Conservation (phyloP, 2,113 vertebrate species). For the Gopherus evgoodei region DNA sequence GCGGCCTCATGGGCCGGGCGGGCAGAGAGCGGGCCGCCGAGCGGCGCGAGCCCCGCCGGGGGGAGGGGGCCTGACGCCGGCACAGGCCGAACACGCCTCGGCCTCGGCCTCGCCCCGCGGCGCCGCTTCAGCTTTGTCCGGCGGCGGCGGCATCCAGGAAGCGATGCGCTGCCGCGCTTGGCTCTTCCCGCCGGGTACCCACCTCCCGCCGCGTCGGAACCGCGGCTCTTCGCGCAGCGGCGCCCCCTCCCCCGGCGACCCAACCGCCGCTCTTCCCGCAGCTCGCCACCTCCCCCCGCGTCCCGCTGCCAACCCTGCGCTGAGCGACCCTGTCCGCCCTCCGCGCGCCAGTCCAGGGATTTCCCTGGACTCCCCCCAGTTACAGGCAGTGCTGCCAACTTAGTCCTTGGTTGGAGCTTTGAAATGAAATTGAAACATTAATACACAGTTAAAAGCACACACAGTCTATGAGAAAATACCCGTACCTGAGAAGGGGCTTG, state of each 20-base stretch:
- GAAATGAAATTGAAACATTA: too few relatives aligned
- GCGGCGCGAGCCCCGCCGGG: neutral
- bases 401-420: too few relatives aligned
- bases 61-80: neutral
- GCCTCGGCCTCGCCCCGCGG: slow-evolving; percentile 27
- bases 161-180: neutral
- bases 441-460: too few relatives aligned
- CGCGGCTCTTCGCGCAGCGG: neutral
- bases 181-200: neutral
- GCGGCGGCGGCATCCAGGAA: neutral
- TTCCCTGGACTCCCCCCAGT: too few relatives aligned
- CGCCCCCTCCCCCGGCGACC: neutral
- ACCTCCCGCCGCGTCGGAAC: neutral
- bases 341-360: too few relatives aligned
- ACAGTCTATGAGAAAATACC: too few relatives aligned
- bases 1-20: neutral
- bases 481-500: too few relatives aligned
- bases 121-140: neutral
- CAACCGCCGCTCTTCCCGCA: neutral
- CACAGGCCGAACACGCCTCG: neutral
- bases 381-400: too few relatives aligned
- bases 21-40: neutral
- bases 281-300: neutral
- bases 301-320: neutral
- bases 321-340: neutral